Evolutionary conservation across 2,113 vertebrate species (phyloP), one percentile per base, ranked within the genome.

Genomic region (Cephalopholis sonnerati): DNA sequence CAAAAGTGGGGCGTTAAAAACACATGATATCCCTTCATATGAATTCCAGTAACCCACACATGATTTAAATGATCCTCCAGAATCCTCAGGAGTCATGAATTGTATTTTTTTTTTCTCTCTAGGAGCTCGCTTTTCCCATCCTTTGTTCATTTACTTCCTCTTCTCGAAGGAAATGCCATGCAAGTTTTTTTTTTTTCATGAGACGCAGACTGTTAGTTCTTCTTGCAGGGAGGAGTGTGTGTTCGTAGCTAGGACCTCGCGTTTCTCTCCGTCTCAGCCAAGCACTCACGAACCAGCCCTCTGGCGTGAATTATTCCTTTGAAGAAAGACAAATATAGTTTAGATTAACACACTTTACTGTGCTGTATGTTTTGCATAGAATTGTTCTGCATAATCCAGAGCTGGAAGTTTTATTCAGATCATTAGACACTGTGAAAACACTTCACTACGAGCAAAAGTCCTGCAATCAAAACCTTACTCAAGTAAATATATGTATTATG

Each of bases 201-300:
- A 89, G 75, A 86, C 61, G 48, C 66, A 61, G 79, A 41, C 55
- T 44, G 77, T 84, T 64, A 57, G 74, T 78, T 93, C 86, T 88
- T 84, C 76, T 88, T 85, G 89, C 79, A 82, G 77, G 70, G 76
- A 86, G 84, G 87, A 58, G 55, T 29, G 81, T 50, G 79, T 1
- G 18, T 82, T 69, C 25, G 22, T 25, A 58, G 95, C 96, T 99
- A 99, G 90, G 98, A 99, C 74, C 98, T 95, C 4, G 98, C 98
- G 0, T 99, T 99, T 22, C 98, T 95, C 75, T 99, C 98, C 27
- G 98, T 99, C 91, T 99, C 98, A 0, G 98, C 97, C 96, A 99
- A 88, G 91, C 98, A 99, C 76, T 99, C 98, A 18, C 98, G 97
- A 68, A 99, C 98, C 91, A 99, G 91, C 36, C 98, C 98, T 93